Base-by-base conservation (phyloP, 2,113 vertebrate species). In the Micronycteris hirsuta region DNA sequence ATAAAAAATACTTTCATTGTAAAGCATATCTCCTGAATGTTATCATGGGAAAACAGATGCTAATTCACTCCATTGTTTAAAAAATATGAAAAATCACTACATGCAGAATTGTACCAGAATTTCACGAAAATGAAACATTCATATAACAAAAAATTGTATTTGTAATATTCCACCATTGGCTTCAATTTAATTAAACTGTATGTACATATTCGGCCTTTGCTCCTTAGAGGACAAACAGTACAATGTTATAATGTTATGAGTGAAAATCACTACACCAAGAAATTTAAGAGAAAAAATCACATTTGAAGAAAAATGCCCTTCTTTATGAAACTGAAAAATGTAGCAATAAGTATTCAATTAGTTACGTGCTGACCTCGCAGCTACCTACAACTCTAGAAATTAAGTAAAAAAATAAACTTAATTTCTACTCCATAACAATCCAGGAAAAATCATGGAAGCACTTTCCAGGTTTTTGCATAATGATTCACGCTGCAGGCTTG, bases 1-100 rank as follows among this genome's bases (percentile, higher is more conserved):
- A 49, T 77, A 77, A 77, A 77, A 77, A 49, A 22, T 47, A 54
- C 76, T 89, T 86, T 91, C 91, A 94, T 83, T 96, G 68, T 89
- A 93, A 96, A 92, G 41, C 58, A n/a, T 78, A 93, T 89, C 88
- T 89, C 41, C 65, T 87, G 61, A 93, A 90, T 16, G 20, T 80
- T 89, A 86, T 92, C 78, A 96, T 76, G 89, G n/a, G 54, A 88
- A 96, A 83, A 63, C 80, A 96, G 38, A 96, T 87, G 92, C 54
- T 78, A 95, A 89, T 92, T 93, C 94, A 89, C 19, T 77, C 20
- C 68, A 74, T 11, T 91, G 52, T 74, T 88, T 31, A 47, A 86
- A 73, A 89, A 81, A 81, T 45, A 94, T 52, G 19, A 70, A 89
- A 92, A 85, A 67, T 85, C 28, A 77, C 49, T 89, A 85, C 52